A percentile compares a stretch with the other conserved stretches of the same genome.
These are phyloP conservation scores for Dolomedes plantarius DNA, from an alignment of 2,888 invertebrate species.

Conservation along the genomic window DNA sequence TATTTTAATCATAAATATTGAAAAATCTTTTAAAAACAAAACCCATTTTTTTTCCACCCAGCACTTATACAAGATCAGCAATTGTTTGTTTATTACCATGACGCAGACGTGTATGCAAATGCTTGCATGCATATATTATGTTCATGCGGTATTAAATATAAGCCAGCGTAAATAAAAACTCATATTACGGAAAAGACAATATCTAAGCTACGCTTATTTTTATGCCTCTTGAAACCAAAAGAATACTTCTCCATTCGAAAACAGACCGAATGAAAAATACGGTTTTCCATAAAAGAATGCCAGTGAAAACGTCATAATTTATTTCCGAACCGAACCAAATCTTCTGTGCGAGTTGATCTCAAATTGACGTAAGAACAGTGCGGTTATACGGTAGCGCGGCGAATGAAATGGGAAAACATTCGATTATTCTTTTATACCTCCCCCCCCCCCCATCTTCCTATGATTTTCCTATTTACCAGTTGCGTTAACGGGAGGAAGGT, in stretches of 20 bases:
- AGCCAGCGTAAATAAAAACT: no score
- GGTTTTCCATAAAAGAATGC: background rate
- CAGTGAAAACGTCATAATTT: background rate
- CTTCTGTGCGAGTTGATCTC: background rate
- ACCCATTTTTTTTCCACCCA: no score
- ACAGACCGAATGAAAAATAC: background rate
- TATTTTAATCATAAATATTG: no score
- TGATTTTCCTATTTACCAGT: background rate
- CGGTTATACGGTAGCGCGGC: background rate
- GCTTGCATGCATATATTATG: no score
- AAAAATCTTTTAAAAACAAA: no score
- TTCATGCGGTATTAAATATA: no score
- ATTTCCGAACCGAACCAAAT: background rate
- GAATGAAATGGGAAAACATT: background rate
- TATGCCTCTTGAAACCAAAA: no score
- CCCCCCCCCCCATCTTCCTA: background rate
- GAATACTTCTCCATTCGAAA: background rate
- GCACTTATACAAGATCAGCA: no score
- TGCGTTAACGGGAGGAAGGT: background rate
- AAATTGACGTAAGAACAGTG: background rate
- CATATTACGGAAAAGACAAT: no score
- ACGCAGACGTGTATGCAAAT: no score
- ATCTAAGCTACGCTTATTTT: no score
- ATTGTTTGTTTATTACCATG: no score
- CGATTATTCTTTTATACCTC: background rate